These are phyloP conservation scores for Oreocharis arfaki DNA, from an alignment of 2,113 vertebrate genomes.

Conservation along the genomic window DNA sequence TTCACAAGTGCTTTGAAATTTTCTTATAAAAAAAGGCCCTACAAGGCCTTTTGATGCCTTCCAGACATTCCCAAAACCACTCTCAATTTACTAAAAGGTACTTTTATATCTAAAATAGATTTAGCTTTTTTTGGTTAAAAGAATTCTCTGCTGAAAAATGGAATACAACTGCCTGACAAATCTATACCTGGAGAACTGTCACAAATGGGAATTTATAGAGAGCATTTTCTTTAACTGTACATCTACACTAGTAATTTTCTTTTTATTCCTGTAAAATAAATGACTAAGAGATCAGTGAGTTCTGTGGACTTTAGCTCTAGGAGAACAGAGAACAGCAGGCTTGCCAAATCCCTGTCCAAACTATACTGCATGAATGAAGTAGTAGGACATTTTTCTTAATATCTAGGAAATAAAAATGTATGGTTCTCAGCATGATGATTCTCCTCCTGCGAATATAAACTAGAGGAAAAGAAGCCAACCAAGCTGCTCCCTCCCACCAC, in stretches of 20 bases:
- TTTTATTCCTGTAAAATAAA: slow-evolving; percentile 33
- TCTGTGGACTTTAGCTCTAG: not conserved
- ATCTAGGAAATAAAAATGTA: slow-evolving; percentile 31
- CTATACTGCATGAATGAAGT: not conserved
- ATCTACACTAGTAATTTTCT: not conserved
- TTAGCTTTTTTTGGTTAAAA: not conserved
- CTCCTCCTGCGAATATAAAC: not conserved
- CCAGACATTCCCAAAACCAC: not conserved
- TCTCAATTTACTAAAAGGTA: not conserved
- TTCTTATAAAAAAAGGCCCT: not conserved
- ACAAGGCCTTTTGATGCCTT: not conserved
- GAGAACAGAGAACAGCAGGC: not conserved
- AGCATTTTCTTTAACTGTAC: not conserved
- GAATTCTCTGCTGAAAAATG: not conserved
- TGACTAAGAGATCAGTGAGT: not conserved
- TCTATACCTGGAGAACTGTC: not conserved
- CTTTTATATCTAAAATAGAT: not conserved
- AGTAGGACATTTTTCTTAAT: slow-evolving; percentile 3
- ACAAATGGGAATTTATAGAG: not conserved
- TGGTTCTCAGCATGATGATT: not conserved
- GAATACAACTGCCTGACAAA: not conserved
- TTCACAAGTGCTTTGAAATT: not conserved
- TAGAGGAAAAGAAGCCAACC: not conserved
- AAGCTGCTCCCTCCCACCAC: not conserved
- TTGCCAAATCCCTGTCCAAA: not conserved